Evolutionary conservation across 1,140 invertebrate species (phyloP), one percentile per base, ranked within the genome.

Genomic region (Drosophila bocqueti): DNA sequence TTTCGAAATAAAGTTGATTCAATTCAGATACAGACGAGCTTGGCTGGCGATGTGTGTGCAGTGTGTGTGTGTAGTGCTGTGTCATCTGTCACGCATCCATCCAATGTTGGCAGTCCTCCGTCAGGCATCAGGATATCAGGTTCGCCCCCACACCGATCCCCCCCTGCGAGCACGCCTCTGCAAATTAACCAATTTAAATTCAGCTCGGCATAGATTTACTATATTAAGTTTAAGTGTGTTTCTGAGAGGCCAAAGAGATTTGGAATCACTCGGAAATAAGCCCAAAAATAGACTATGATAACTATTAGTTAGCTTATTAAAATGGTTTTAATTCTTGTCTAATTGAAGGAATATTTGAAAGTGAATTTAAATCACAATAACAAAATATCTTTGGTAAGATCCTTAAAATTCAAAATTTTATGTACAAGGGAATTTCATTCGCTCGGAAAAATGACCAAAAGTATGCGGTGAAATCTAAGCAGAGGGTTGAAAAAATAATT

Each of bases 1-100:
- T 91, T 91, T 91, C 76, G 83, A 91, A 91, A 91, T 91, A 91
- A 91, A 91, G 89, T 91, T 91, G 87, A 91, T 91, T 91, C 87
- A 91, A 91, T 91, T 57, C 86, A 91, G 86, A 72, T 57, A 79
- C 81, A 74, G 76, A 55, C 54, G 3, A 40, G 54, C 57, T 64
- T 76, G 57, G 18, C 18, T 61, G 46, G 43, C 18, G 42, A 16
- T 74, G 49, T 65, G 73, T 66, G 49, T 64, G 43, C 47, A n/a
- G 52, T 54, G 45, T 55, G 45, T 49, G 47, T 29, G 54, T 79
- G 71, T 76, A 67, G 63, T 79, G 68, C 45, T 73, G 42, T 60
- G 54, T 24, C 77, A 85, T 58, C 82, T 85, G 82, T 84, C 82
- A 83, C 81, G 77, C 81, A 83, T 84, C 74, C 77, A 72, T 76